A percentile compares a stretch with the other conserved stretches of the same genome.
phyloP scores from a whole-genome alignment of 2,888 invertebrate species.

The Stegophylla sp. region DNA sequence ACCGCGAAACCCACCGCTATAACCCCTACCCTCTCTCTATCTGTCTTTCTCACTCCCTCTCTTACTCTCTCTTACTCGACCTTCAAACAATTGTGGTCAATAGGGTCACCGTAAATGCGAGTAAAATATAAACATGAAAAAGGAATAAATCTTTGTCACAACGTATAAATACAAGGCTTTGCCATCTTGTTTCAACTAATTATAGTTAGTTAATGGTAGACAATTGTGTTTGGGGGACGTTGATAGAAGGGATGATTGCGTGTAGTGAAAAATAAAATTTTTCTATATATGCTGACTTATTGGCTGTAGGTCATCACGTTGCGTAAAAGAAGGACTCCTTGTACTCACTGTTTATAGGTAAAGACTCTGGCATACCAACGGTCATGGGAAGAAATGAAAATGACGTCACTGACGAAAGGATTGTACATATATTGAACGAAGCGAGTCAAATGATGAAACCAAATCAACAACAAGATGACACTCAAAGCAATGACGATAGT shows the following conservation, averaged over 20 bases:
- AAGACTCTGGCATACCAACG: slow-evolving; percentile 80
- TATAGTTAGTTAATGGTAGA: not conserved
- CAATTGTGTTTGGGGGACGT: not conserved
- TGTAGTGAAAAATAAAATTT: not conserved
- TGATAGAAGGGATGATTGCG: not conserved
- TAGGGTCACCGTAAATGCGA: slow-evolving; percentile 25
- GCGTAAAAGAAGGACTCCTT: slow-evolving; percentile 60
- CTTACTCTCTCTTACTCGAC: too few species aligned
- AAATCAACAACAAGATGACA: slow-evolving; percentile 69
- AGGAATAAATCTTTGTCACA: slow-evolving; percentile 51
- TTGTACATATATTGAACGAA: slow-evolving; percentile 91
- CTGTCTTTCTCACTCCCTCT: too few species aligned
- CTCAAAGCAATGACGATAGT: slow-evolving; percentile 81
- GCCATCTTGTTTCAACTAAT: not conserved
- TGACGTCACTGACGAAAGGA: slow-evolving; percentile 86
- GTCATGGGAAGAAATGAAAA: slow-evolving; percentile 73
- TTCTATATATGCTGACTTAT: not conserved
- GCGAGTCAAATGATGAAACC: slow-evolving; percentile 87
- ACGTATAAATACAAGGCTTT: slow-evolving; percentile 1
- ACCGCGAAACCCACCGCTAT: slow-evolving; percentile 25
- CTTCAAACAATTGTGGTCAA: slow-evolving; percentile 44
- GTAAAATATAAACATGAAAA: slow-evolving; percentile 25
- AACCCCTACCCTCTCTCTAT: slow-evolving; percentile 23
- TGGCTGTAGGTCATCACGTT: slow-evolving; percentile 34
- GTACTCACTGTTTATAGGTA: slow-evolving; percentile 71